Evolutionary conservation across 2,888 invertebrate species (phyloP).

Genomic region (Noctua janthina): DNA sequence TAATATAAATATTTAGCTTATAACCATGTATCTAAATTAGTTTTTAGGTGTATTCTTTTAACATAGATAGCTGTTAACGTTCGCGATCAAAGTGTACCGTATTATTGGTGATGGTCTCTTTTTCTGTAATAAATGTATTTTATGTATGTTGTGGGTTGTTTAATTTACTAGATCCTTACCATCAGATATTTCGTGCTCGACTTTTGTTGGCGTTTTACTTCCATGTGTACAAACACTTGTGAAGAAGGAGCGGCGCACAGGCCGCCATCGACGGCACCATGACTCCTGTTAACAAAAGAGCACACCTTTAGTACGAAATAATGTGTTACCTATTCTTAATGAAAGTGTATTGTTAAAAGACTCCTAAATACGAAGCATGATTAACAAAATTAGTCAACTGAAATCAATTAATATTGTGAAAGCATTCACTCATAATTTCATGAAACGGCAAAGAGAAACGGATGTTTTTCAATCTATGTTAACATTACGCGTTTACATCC

Average conservation of each 20-base stretch:
- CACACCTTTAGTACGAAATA: constrained; percentile 21
- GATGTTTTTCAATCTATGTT: constrained; percentile 17
- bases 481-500: constrained; percentile 14
- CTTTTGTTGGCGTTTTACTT: constrained; percentile 84
- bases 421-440: neutral
- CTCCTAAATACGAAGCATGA: neutral
- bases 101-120: constrained; percentile 87
- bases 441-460: constrained; percentile 9
- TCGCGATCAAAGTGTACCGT: constrained; percentile 77
- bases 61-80: constrained; percentile 73
- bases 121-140: constrained; percentile 83
- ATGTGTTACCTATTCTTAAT: neutral
- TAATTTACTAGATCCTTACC: constrained; percentile 79
- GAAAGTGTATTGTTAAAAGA: neutral
- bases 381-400: neutral
- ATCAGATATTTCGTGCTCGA: constrained; percentile 85
- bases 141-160: constrained; percentile 68
- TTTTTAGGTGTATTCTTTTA: constrained; percentile 67
- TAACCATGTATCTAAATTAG: constrained; percentile 78
- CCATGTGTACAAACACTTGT: constrained; percentile 85
- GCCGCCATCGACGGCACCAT: constrained; percentile 92
- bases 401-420: neutral
- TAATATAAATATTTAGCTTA: constrained; percentile 78
- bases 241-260: constrained; percentile 85
- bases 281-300: constrained; percentile 88